A percentile compares a stretch with the other conserved stretches of the same genome.
Conservation (phyloP, 2,888 invertebrate genomes). For the Papilio demoleus region DNA sequence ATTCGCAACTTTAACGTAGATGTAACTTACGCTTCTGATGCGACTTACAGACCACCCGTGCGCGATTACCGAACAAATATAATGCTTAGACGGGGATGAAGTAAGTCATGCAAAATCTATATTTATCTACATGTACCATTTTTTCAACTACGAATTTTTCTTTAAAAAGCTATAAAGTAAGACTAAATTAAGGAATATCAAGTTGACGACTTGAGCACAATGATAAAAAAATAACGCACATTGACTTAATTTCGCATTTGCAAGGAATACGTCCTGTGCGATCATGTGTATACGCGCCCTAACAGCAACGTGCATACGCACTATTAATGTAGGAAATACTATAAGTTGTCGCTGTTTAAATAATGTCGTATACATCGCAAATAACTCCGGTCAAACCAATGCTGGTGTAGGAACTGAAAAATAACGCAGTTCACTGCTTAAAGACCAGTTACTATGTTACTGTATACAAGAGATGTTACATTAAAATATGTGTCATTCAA, state of each 20-base stretch:
- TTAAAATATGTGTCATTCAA: background rate
- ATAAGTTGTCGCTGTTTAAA: slow-evolving; percentile 27
- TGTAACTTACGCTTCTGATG: slow-evolving; percentile 75
- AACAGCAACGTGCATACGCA: slow-evolving; percentile 30
- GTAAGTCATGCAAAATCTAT: background rate
- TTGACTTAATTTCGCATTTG: no score
- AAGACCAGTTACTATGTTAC: slow-evolving; percentile 8
- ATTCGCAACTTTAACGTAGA: slow-evolving; percentile 65
- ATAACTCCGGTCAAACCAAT: slow-evolving; percentile 15
- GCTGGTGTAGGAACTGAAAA: slow-evolving; percentile 5
- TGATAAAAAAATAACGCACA: no score
- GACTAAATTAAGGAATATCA: background rate
- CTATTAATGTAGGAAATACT: slow-evolving; percentile 35
- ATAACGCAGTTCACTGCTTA: slow-evolving; percentile 1
- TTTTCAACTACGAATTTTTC: background rate
- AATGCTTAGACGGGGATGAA: slow-evolving; percentile 54
- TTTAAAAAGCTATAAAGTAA: background rate
- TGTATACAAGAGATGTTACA: background rate
- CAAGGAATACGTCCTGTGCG: slow-evolving; percentile 1
- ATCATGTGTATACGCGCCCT: slow-evolving; percentile 24
- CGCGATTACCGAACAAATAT: slow-evolving; percentile 66
- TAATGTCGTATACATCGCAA: slow-evolving; percentile 24
- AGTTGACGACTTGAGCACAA: background rate
- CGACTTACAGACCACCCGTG: slow-evolving; percentile 76
- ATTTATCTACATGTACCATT: background rate